These are phyloP conservation scores for Nemopilema nomurai DNA, from an alignment of 30 jellyfish, hydroid and myxozoan species.

Conservation along the genomic window DNA sequence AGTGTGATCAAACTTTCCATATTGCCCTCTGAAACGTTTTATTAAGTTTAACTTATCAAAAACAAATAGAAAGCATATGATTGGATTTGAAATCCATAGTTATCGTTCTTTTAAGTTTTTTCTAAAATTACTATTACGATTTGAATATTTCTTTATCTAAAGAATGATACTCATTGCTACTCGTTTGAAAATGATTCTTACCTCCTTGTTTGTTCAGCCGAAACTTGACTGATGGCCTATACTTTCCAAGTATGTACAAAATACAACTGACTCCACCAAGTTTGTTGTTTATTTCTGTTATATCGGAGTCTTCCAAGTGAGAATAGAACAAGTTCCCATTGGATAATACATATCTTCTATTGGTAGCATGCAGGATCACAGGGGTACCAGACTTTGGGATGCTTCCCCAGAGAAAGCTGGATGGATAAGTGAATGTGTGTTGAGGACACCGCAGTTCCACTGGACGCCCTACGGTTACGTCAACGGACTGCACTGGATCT, in stretches of 20 bases:
- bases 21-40: too few species aligned
- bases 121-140: too few species aligned
- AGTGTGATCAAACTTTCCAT: too few species aligned
- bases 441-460: conserved; percentile 76
- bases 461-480: conserved; percentile 83
- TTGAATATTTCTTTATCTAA: too few species aligned
- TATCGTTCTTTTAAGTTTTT: too few species aligned
- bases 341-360: conserved; percentile 66
- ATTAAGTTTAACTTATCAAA: too few species aligned
- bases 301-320: conserved; percentile 66
- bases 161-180: too few species aligned
- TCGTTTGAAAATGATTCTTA: too few species aligned
- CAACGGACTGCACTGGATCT: conserved; percentile 46
- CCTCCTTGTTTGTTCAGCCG: conserved; percentile 73
- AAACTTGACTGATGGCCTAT: conserved; percentile 69
- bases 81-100: too few species aligned
- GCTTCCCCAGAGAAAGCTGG: conserved; percentile 72
- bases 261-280: conserved; percentile 74
- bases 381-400: conserved; percentile 71
- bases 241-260: conserved; percentile 73
- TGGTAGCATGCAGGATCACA: conserved; percentile 33
- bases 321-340: conserved; percentile 81
- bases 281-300: conserved; percentile 62
- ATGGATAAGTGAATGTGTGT: conserved; percentile 70
- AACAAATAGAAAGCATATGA: too few species aligned